Conservation (phyloP, 1,140 invertebrate species). For the Euborellia annulipes region DNA sequence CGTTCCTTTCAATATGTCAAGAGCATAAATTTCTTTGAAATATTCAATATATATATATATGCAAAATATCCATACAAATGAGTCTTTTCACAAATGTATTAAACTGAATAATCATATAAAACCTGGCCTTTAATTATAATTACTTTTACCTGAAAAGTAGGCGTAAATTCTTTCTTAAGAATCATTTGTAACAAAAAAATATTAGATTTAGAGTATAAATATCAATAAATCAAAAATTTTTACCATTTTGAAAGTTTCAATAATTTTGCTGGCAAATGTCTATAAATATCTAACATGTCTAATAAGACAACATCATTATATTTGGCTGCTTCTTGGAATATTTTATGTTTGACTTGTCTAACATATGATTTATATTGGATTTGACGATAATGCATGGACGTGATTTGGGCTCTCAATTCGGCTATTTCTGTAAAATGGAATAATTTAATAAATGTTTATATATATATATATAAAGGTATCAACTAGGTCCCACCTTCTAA, state of each 20-base stretch:
- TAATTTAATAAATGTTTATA: neutral
- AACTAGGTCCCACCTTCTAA: neutral
- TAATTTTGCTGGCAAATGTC: constrained; percentile 11
- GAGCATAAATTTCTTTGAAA: too few species aligned
- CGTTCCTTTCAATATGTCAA: too few species aligned
- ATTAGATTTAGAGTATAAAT: neutral
- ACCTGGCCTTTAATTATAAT: neutral
- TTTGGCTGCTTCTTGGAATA: neutral
- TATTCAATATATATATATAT: too few species aligned
- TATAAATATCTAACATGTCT: constrained; percentile 13
- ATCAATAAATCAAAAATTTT: neutral
- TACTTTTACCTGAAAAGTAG: neutral
- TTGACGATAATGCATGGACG: neutral
- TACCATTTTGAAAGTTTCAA: constrained; percentile 13
- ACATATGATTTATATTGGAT: neutral
- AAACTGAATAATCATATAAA: neutral
- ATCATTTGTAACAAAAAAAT: too few species aligned
- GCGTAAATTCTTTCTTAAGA: neutral
- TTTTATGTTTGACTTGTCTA: neutral
- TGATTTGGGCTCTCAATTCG: neutral
- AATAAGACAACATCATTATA: constrained; percentile 9
- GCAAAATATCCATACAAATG: too few species aligned
- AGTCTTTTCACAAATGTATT: too few species aligned
- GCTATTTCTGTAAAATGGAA: neutral
- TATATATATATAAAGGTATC: neutral